Conservation (phyloP, 2,888 invertebrate species). For the Tetanocera ferruginea region DNA sequence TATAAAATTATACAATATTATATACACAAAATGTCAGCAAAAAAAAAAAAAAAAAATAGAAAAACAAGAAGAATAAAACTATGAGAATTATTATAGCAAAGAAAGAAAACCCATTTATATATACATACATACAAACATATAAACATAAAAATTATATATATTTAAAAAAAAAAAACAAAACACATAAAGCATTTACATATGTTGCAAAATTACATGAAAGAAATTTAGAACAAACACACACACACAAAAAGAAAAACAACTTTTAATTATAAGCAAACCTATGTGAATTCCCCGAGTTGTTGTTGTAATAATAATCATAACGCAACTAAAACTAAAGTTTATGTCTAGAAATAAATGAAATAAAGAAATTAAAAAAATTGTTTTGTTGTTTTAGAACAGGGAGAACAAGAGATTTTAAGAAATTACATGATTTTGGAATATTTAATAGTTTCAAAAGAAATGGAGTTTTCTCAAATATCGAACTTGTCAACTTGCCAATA, state of each 20-base stretch:
- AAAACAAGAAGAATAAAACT: conserved; percentile 28
- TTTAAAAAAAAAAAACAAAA: conserved; percentile 39
- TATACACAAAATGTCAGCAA: background rate
- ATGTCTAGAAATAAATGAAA: conserved; percentile 46
- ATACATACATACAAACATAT: conserved; percentile 30
- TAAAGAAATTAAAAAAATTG: conserved; percentile 3
- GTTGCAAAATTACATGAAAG: conserved; percentile 31
- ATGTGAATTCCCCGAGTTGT: conserved; percentile 33
- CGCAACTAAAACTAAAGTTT: conserved; percentile 25
- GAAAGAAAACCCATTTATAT: conserved; percentile 35
- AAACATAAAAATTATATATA: conserved; percentile 16
- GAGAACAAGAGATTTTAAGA: too few species aligned
- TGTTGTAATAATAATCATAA: conserved; percentile 45
- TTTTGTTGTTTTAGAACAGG: background rate
- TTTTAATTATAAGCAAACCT: conserved; percentile 36
- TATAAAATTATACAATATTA: background rate
- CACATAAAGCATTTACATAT: conserved; percentile 16
- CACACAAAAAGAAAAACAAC: conserved; percentile 25
- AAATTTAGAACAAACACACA: conserved; percentile 36
- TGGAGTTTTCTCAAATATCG: too few species aligned
- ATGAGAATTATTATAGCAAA: conserved; percentile 19
- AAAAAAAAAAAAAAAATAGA: background rate
- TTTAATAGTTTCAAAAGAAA: too few species aligned
- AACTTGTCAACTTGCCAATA: background rate
- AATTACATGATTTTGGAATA: too few species aligned